These are phyloP conservation scores for Diaperis boleti DNA, from an alignment of 2,888 invertebrate species.

Conservation along the genomic window DNA sequence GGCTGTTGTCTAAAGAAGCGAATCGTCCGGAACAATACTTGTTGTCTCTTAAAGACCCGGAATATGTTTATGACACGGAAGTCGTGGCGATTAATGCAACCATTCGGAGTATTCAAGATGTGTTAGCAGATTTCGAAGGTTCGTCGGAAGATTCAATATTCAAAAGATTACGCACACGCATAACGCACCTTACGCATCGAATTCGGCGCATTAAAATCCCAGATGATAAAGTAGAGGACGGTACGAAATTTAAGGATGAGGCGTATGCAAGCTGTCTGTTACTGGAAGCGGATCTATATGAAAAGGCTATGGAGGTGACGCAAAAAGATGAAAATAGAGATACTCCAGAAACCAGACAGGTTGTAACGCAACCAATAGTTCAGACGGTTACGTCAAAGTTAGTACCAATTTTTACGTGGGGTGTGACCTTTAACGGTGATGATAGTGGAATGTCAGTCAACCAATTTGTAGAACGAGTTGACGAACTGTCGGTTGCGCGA, in stretches of 20 bases:
- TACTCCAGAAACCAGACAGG: neutral
- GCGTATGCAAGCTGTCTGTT: neutral
- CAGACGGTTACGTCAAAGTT: too few species aligned
- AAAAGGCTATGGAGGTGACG: neutral
- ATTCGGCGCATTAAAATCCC: neutral
- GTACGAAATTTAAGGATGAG: neutral
- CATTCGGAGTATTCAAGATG: neutral
- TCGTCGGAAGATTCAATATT: neutral
- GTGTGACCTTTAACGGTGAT: slow-evolving; percentile 4
- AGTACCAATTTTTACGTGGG: slow-evolving; percentile 17
- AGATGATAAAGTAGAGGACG: neutral
- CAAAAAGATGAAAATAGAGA: neutral
- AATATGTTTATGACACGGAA: neutral
- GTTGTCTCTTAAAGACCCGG: neutral
- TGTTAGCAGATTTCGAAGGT: neutral
- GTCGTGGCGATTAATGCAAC: neutral
- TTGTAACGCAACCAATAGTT: neutral
- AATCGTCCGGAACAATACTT: neutral
- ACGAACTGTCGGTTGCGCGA: slow-evolving; percentile 44
- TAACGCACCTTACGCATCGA: neutral
- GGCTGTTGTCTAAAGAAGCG: neutral
- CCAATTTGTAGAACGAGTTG: slow-evolving; percentile 47
- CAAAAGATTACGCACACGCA: neutral
- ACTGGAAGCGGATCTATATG: neutral
- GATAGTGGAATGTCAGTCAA: slow-evolving; percentile 24